Conservation (phyloP, 2,113 vertebrate genomes). For the Nymphicus hollandicus region DNA sequence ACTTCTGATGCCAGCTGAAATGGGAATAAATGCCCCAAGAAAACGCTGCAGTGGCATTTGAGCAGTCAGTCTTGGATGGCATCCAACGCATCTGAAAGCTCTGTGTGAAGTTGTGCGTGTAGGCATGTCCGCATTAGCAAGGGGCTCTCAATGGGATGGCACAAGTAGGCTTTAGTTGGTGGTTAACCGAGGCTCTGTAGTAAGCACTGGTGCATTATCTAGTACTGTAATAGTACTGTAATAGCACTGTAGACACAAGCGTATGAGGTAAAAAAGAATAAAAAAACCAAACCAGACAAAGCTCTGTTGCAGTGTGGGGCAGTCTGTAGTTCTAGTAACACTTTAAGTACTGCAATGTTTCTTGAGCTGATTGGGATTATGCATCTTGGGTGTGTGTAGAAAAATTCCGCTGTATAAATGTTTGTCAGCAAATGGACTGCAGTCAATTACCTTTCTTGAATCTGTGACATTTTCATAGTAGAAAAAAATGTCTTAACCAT, state of each 20-base stretch:
- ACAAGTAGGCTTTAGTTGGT: neutral
- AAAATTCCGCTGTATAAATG: neutral
- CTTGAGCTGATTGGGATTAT: neutral
- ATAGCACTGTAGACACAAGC: neutral
- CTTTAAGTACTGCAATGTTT: neutral
- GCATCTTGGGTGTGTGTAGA: neutral
- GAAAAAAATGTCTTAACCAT: neutral
- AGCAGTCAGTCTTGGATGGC: neutral
- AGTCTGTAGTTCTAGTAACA: neutral
- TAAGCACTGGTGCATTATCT: neutral
- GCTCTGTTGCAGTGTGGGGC: neutral
- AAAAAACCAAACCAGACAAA: neutral
- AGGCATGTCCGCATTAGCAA: rapidly evolving
- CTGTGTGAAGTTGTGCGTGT: neutral
- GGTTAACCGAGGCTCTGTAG: neutral
- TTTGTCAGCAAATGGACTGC: neutral
- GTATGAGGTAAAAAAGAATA: neutral
- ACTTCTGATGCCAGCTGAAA: neutral
- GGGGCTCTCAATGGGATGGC: neutral
- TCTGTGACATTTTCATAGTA: neutral
- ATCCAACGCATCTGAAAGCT: neutral
- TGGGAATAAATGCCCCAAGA: neutral
- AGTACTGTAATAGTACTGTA: neutral
- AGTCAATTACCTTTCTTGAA: neutral
- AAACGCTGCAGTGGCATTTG: neutral